Evolutionary conservation across 2,888 invertebrate species (phyloP), one percentile per base, ranked within the genome.

Genomic region (Acronicta alni): DNA sequence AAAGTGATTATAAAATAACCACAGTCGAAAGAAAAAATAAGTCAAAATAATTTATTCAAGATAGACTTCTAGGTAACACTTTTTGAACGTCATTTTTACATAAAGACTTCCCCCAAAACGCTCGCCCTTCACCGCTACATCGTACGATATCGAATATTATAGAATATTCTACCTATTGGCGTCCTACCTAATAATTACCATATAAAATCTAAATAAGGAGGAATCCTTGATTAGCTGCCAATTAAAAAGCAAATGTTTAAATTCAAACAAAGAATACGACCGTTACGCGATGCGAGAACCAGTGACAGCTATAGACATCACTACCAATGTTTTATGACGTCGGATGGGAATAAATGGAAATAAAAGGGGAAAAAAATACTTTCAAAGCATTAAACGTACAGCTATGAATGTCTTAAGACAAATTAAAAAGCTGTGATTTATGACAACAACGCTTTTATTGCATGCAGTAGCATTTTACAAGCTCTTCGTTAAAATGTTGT

Each of bases 391-490:
- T 74, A 83, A 85, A 86, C 79, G 83, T 80, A 83, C 76, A 76
- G 75, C 81, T 73, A 82, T 79, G 81, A 83, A 87, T 81, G 87
- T 84, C 85, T 84, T 81, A 80, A 80, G 79, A 82, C 80, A 88
- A 89, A 89, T 89, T 89, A 89, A 89, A 90, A 84, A 75, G 80
- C 81, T 79, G 84, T 88, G 88, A 89, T 89, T 89, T 89, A 89
- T 89, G 72, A 73, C 60, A 66, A 57, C 69, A 72, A 67, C 57
- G 67, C 59, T 81, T 71, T 75, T 77, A 77, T 77, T 72, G 67
- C 72, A 59, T 57, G 67, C 65, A 71, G 79, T 77, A 80, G 77
- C 77, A 70, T 71, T 75, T 76, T 75, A 78, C 71, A 73, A 62
- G 71, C 61, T 42, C 49, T 48, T 60, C 47, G 51, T 64, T 71